phyloP scores from a whole-genome alignment of 2,888 invertebrate genomes.

The Hyppa rectilinea region DNA sequence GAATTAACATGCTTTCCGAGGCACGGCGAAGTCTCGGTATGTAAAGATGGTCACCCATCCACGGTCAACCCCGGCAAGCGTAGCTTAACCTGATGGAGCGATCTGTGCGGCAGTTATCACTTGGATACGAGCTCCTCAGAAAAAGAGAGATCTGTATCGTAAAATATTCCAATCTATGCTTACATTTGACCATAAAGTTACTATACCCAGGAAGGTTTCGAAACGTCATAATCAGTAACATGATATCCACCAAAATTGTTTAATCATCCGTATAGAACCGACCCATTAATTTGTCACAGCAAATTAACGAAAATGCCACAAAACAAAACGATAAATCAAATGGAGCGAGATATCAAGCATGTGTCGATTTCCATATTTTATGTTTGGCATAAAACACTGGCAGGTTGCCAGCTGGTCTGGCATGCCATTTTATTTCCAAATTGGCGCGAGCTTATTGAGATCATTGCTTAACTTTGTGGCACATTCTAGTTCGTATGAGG shows the following conservation, averaged over 20 bases:
- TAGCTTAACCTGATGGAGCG: too few relatives aligned
- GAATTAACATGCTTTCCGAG: too few relatives aligned
- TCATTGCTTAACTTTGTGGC: slow-evolving; percentile 74
- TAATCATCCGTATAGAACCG: slow-evolving; percentile 27
- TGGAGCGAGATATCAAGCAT: slow-evolving; percentile 66
- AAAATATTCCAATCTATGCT: background rate
- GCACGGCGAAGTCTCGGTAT: too few relatives aligned
- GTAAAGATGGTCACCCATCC: too few relatives aligned
- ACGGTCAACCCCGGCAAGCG: too few relatives aligned
- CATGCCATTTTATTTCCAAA: slow-evolving; percentile 73
- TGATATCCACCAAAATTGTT: slow-evolving; percentile 22
- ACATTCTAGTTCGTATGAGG: slow-evolving; percentile 58
- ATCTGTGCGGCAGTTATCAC: too few relatives aligned
- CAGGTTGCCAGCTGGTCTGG: slow-evolving; percentile 64
- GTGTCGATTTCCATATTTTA: slow-evolving; percentile 71
- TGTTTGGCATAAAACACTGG: slow-evolving; percentile 69
- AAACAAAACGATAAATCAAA: slow-evolving; percentile 64
- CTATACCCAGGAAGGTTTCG: background rate
- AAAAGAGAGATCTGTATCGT: background rate
- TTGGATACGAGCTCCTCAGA: too few relatives aligned
- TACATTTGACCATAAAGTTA: background rate
- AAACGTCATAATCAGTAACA: slow-evolving; percentile 2
- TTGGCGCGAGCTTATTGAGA: slow-evolving; percentile 79
- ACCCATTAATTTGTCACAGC: slow-evolving; percentile 53
- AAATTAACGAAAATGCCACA: slow-evolving; percentile 55